Conservation (phyloP, 92 coral and sea anemone species). For the Metridium senile region DNA sequence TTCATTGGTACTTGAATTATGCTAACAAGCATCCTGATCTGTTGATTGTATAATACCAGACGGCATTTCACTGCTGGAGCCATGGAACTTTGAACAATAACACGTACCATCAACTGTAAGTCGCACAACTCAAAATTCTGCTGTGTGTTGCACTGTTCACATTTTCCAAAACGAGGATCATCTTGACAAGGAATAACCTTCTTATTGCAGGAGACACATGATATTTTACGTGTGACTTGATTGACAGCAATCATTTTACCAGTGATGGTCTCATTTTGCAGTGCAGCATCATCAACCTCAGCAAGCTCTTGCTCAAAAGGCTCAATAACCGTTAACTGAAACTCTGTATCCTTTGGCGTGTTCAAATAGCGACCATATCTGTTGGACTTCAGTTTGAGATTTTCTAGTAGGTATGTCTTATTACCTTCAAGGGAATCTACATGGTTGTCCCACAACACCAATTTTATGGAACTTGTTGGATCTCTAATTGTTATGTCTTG, state of each 20-base stretch:
- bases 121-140: constrained; percentile 2
- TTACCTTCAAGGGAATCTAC: constrained; percentile 30
- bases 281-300: constrained; percentile 22
- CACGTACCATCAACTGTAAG: neutral
- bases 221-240: constrained; percentile 5
- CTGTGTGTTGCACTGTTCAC: neutral
- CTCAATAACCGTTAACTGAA: neutral
- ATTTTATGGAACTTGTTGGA: constrained; percentile 37
- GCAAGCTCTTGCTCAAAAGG: constrained; percentile 19
- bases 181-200: constrained; percentile 12
- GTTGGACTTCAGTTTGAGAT: constrained; percentile 37
- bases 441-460: constrained; percentile 40
- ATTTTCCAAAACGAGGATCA: constrained; percentile 4
- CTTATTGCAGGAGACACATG: constrained; percentile 15
- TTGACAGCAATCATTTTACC: constrained; percentile 6
- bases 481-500: constrained; percentile 45
- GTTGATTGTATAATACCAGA: constrained; percentile 5
- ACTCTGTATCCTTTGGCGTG: constrained; percentile 34
- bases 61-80: constrained; percentile 11
- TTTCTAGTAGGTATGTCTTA: constrained; percentile 35
- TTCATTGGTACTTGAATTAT: neutral
- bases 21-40: neutral
- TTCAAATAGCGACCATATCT: constrained; percentile 41
- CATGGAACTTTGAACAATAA: neutral
- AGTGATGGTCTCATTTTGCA: neutral